These are phyloP conservation scores for Tetramorium parvispinum DNA, from an alignment of 1,140 invertebrate genomes.

Conservation along the genomic window DNA sequence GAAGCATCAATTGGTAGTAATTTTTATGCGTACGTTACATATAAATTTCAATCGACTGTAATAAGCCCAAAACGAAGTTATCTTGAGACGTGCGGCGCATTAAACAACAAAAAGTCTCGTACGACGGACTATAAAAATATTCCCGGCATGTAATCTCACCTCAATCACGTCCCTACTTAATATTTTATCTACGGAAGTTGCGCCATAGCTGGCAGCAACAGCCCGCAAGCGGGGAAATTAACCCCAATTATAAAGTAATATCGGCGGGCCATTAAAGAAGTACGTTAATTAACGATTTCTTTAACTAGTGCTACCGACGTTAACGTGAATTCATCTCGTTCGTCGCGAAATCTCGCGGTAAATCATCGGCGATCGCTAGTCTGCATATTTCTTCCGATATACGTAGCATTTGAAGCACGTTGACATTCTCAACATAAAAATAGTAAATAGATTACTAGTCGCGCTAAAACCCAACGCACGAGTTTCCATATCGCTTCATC, in stretches of 20 bases:
- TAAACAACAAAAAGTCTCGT: slow-evolving; percentile 21
- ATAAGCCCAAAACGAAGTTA: slow-evolving; percentile 37
- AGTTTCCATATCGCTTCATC: background rate
- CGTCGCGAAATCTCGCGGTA: background rate
- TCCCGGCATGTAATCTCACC: slow-evolving; percentile 4
- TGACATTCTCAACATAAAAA: slow-evolving; percentile 1
- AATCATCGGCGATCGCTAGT: background rate
- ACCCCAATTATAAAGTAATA: slow-evolving; percentile 48
- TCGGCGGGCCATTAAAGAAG: slow-evolving; percentile 16
- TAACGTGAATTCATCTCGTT: slow-evolving; percentile 16
- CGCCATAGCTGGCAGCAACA: background rate
- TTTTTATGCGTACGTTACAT: background rate
- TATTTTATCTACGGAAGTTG: slow-evolving; percentile 45
- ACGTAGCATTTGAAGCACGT: background rate
- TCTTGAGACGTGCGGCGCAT: slow-evolving; percentile 3
- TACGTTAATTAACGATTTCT: slow-evolving; percentile 49
- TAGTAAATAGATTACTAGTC: slow-evolving; percentile 7
- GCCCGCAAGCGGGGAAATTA: slow-evolving; percentile 2
- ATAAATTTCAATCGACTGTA: slow-evolving; percentile 44
- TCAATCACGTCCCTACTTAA: slow-evolving; percentile 34
- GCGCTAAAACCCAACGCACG: background rate
- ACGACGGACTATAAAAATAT: slow-evolving; percentile 24
- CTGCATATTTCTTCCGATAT: background rate
- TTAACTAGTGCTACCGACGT: background rate
- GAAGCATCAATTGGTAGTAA: slow-evolving; percentile 7